These are phyloP conservation scores for Dynastes grantii DNA, from an alignment of 2,888 invertebrate genomes.

Conservation along the genomic window DNA sequence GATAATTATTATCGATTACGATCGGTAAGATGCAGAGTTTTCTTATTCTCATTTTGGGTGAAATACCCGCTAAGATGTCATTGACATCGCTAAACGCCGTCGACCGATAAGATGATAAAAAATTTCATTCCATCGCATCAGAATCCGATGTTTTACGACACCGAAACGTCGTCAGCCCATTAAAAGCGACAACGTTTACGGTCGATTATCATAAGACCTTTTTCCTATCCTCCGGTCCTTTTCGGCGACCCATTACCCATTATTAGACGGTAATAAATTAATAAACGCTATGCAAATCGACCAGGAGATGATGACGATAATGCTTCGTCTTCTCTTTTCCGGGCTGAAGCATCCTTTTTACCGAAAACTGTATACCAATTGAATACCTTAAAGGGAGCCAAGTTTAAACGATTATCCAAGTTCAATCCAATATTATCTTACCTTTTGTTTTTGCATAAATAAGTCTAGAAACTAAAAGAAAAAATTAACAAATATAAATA, in stretches of 20 bases:
- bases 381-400: background rate
- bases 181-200: constrained; percentile 32
- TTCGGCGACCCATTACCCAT: constrained; percentile 23
- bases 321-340: background rate
- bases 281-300: constrained; percentile 42
- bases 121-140: background rate
- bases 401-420: background rate
- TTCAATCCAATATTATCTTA: too few relatives aligned
- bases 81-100: constrained; percentile 19
- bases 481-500: too few relatives aligned
- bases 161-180: background rate
- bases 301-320: background rate
- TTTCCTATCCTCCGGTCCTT: constrained; percentile 25
- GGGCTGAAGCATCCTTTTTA: background rate
- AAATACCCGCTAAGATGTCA: constrained; percentile 19
- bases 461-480: too few relatives aligned
- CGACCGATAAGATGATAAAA: constrained; percentile 15
- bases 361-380: background rate
- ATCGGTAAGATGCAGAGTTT: background rate
- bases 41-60: background rate
- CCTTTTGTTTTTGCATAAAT: too few relatives aligned
- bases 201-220: constrained; percentile 24
- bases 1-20: constrained; percentile 36
- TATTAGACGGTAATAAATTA: constrained; percentile 37
- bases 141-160: constrained; percentile 4